These are phyloP conservation scores for Leuctra nigra DNA, from an alignment of 2,888 invertebrate genomes.

Conservation along the genomic window DNA sequence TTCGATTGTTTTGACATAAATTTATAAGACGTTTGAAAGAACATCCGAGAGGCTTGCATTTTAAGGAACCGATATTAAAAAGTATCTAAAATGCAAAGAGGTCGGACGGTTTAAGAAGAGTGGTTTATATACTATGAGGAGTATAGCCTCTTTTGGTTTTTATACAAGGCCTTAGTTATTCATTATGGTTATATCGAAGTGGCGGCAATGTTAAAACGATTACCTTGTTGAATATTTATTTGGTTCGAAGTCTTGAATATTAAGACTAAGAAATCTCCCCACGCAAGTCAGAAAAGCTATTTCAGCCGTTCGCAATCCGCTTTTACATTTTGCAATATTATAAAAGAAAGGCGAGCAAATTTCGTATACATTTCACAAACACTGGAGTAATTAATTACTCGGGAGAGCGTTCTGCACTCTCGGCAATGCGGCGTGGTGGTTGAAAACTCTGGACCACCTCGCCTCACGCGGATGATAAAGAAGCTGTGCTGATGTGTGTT, in stretches of 20 bases:
- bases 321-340: too few relatives aligned
- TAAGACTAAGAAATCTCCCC: slow-evolving; percentile 30
- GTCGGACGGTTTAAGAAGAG: slow-evolving; percentile 25
- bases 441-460: too few relatives aligned
- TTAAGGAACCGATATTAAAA: background rate
- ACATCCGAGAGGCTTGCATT: too few relatives aligned
- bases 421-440: too few relatives aligned
- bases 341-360: too few relatives aligned
- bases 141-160: slow-evolving; percentile 17
- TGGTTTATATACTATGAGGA: background rate
- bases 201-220: slow-evolving; percentile 38
- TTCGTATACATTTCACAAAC: too few relatives aligned
- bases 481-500: too few relatives aligned
- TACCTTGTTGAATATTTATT: slow-evolving; percentile 40
- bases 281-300: background rate
- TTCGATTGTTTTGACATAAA: background rate
- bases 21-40: background rate
- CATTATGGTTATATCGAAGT: slow-evolving; percentile 21
- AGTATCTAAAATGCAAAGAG: background rate
- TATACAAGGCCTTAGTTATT: slow-evolving; percentile 8
- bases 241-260: slow-evolving; percentile 38
- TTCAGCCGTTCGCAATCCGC: background rate
- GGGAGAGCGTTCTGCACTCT: too few relatives aligned
- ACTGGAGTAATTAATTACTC: too few relatives aligned
- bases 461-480: too few relatives aligned